phyloP scores from a whole-genome alignment of 2,113 vertebrate genomes.

The Callaeas wilsoni region DNA sequence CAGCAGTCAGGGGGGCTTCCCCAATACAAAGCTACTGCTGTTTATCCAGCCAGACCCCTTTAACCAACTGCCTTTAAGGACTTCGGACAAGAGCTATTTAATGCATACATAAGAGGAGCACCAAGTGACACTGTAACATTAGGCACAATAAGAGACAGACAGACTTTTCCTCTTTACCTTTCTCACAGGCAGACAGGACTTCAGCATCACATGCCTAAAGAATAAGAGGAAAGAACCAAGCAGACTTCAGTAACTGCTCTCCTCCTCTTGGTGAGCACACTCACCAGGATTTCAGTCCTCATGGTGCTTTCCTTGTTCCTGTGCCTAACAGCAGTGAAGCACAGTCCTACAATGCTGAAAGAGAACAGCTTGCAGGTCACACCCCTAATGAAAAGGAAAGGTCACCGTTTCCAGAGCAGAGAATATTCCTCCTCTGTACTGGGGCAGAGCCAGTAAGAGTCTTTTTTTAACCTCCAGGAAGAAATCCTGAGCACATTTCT shows the following conservation, averaged over 20 bases:
- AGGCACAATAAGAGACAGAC: background rate
- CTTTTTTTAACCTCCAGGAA: background rate
- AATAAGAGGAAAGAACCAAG: background rate
- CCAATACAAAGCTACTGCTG: background rate
- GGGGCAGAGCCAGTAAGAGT: background rate
- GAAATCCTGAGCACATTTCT: background rate
- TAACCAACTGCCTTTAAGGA: background rate
- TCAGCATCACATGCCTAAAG: constrained; percentile 65
- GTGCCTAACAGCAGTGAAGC: background rate
- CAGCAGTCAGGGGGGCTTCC: background rate
- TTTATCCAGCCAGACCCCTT: background rate
- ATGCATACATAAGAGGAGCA: background rate
- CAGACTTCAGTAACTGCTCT: background rate
- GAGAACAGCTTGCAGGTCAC: background rate
- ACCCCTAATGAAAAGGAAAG: background rate
- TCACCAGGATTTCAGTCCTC: background rate
- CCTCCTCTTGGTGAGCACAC: background rate
- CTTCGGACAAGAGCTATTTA: background rate
- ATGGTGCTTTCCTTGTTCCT: background rate
- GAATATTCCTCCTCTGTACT: background rate
- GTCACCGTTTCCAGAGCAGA: background rate
- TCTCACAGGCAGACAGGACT: constrained; percentile 50
- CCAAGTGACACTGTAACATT: background rate
- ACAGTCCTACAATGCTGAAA: background rate
- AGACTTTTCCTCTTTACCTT: constrained; percentile 57